Evolutionary conservation across 2,888 invertebrate species (phyloP).

Genomic region (Caenorhabditis sp.): DNA sequence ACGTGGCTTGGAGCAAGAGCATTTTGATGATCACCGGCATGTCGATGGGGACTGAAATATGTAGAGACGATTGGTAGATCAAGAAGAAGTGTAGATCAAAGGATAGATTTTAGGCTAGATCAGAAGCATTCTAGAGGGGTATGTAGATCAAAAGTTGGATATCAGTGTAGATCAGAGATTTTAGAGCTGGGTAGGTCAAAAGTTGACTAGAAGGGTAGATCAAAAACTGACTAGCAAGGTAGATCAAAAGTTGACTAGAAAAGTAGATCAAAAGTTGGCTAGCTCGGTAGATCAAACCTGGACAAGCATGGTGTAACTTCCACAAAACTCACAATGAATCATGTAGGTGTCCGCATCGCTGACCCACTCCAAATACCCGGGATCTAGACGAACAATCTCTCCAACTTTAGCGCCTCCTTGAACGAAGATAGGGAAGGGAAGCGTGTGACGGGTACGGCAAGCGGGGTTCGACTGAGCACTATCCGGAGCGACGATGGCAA

Average conservation of each 20-base stretch:
- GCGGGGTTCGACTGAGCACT: not conserved
- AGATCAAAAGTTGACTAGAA: too few species aligned
- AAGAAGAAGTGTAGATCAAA: not conserved
- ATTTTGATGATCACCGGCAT: conserved; percentile 54
- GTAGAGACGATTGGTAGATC: not conserved
- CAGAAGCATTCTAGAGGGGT: not conserved
- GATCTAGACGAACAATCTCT: conserved; percentile 45
- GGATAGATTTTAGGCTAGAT: too few species aligned
- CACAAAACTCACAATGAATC: conserved; percentile 44
- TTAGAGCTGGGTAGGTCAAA: too few species aligned
- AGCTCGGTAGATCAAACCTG: too few species aligned
- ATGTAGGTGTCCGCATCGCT: conserved; percentile 48
- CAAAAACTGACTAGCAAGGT: too few species aligned
- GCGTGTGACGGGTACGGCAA: conserved; percentile 23
- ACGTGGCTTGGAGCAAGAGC: conserved; percentile 38
- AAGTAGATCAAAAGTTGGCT: too few species aligned
- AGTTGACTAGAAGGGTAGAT: too few species aligned
- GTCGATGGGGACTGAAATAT: conserved; percentile 37
- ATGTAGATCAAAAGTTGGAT: not conserved
- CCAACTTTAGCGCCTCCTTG: conserved; percentile 41
- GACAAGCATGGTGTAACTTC: too few species aligned
- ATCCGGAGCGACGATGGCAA: conserved; percentile 24
- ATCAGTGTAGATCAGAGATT: too few species aligned
- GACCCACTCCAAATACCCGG: conserved; percentile 24
- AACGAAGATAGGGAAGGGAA: conserved; percentile 35